These are phyloP conservation scores for Drosophila dunni DNA, from an alignment of 1,140 invertebrate genomes.

Conservation along the genomic window DNA sequence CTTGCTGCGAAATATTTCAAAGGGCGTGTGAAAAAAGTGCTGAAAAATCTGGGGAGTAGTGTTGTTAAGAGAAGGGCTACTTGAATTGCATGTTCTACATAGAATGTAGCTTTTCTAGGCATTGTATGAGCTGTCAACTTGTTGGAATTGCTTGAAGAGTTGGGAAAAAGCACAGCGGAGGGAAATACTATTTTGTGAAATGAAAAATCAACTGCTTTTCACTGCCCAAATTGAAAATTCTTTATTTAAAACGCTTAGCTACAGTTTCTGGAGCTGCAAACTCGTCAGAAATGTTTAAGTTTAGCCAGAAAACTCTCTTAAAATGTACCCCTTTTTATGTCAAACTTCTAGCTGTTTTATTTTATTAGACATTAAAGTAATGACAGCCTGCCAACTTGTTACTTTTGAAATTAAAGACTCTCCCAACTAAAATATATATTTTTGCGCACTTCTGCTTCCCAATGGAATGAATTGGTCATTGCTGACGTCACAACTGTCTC, in stretches of 20 bases:
- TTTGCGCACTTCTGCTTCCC: neutral
- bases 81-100: no score
- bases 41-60: neutral
- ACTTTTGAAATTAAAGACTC: no score
- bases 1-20: conserved; percentile 8
- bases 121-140: no score
- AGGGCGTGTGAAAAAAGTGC: neutral
- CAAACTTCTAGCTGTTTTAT: neutral
- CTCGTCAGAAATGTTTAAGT: neutral
- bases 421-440: neutral
- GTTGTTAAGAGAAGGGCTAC: neutral
- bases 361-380: no score
- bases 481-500: conserved; percentile 72
- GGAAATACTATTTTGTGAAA: neutral
- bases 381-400: neutral
- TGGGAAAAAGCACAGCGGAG: neutral
- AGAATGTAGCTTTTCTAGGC: no score
- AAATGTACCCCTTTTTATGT: neutral
- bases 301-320: no score
- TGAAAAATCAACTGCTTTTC: neutral
- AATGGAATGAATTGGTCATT: conserved; percentile 42
- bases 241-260: neutral
- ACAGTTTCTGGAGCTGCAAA: neutral
- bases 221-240: neutral
- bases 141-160: no score